phyloP scores from a whole-genome alignment of 2,113 vertebrate genomes.

The Dicrurus megarhynchus region DNA sequence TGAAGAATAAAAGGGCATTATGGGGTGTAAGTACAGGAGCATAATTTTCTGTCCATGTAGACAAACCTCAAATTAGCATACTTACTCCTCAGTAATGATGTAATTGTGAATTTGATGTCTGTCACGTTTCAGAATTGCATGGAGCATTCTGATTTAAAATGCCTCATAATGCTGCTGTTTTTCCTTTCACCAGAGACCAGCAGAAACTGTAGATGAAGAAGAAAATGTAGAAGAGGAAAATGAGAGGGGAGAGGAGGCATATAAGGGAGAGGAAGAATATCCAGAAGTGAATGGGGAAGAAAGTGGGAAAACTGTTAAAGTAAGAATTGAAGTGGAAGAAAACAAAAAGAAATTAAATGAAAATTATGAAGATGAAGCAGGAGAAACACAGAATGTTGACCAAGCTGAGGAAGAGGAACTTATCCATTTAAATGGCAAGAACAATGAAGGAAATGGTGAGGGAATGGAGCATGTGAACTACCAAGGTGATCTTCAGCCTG shows the following conservation, averaged over 20 bases:
- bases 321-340: neutral
- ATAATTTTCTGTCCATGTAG: neutral
- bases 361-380: neutral
- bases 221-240: slow-evolving; percentile 64
- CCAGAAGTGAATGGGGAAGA: slow-evolving; percentile 30
- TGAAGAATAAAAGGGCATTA: neutral
- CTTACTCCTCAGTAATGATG: neutral
- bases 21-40: neutral
- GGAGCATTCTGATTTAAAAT: neutral
- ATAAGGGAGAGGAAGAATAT: slow-evolving; percentile 39
- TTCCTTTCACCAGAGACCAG: slow-evolving; percentile 68
- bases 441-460: slow-evolving; percentile 51
- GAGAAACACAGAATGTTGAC: neutral
- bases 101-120: neutral
- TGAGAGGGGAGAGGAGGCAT: slow-evolving; percentile 4
- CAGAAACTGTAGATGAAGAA: slow-evolving; percentile 80
- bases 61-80: neutral
- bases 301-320: neutral
- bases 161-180: neutral
- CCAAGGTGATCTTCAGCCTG: neutral
- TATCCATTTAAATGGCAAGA: neutral
- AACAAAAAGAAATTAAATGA: neutral
- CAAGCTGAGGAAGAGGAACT: slow-evolving; percentile 4
- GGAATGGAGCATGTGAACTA: slow-evolving; percentile 21
- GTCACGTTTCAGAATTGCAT: neutral